Percentiles rank a stretch among this genome's conserved stretches.
These are phyloP conservation scores for Drosophila nasuta DNA, from an alignment of 1,140 invertebrate species.

Conservation along the genomic window DNA sequence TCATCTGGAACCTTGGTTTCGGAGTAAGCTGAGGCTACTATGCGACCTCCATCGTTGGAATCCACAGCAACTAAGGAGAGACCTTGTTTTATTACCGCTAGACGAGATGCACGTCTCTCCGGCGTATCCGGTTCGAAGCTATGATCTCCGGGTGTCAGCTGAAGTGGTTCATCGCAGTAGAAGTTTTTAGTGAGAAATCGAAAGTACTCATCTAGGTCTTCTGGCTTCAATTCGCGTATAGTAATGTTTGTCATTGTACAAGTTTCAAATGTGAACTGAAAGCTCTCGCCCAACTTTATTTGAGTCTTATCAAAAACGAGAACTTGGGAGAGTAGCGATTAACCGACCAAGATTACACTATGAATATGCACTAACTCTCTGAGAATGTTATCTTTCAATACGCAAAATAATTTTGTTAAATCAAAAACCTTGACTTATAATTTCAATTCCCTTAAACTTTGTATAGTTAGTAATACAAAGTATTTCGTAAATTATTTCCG, in stretches of 20 bases:
- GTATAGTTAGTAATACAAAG: too few species aligned
- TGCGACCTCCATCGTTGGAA: constrained; percentile 16
- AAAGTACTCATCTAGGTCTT: constrained; percentile 30
- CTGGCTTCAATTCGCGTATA: constrained; percentile 3
- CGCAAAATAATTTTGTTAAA: too few species aligned
- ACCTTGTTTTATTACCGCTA: constrained; percentile 45
- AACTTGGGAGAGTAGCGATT: too few species aligned
- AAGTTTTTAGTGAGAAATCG: constrained; percentile 52
- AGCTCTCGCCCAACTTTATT: background rate
- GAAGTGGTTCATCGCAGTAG: constrained; percentile 27
- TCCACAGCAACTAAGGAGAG: constrained; percentile 61
- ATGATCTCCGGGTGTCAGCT: constrained; percentile 50
- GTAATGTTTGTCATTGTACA: constrained; percentile 28
- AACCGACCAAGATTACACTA: too few species aligned
- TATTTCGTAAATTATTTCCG: too few species aligned
- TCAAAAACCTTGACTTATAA: too few species aligned
- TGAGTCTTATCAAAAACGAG: too few species aligned
- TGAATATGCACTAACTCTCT: too few species aligned
- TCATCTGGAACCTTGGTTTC: constrained; percentile 41
- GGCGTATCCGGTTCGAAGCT: background rate
- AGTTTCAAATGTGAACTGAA: background rate
- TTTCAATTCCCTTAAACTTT: too few species aligned
- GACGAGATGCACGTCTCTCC: constrained; percentile 27
- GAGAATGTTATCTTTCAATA: too few species aligned
- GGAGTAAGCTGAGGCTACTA: constrained; percentile 54